Evolutionary conservation across 2,797 vertebrate species (phyloP).

Genomic region (Poeciliopsis infans): DNA sequence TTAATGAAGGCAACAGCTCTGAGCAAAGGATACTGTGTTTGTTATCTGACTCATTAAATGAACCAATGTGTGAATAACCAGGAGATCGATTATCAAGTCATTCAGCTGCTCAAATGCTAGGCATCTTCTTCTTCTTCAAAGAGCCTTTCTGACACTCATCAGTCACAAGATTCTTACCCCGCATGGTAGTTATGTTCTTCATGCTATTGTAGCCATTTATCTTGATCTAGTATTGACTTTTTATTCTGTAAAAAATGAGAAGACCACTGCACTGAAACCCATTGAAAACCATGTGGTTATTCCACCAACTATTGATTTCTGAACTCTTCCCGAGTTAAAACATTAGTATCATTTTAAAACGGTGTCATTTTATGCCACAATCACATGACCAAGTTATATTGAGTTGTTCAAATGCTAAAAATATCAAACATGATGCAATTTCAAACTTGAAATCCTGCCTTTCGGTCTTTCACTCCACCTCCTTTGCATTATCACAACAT

Average conservation of each 20-base stretch:
- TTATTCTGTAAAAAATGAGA: background rate
- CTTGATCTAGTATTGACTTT: slow-evolving; percentile 10
- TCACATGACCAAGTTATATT: no score
- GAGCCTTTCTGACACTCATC: background rate
- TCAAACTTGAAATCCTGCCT: no score
- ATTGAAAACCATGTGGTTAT: no score
- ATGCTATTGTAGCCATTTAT: slow-evolving; percentile 6
- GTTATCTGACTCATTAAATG: slow-evolving; percentile 55
- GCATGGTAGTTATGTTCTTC: slow-evolving; percentile 6
- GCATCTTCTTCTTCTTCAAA: slow-evolving; percentile 19
- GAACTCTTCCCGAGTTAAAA: no score
- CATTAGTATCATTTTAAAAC: no score
- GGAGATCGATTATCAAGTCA: slow-evolving; percentile 49
- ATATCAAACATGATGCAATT: no score
- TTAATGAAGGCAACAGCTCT: slow-evolving; percentile 66
- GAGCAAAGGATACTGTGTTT: slow-evolving; percentile 38
- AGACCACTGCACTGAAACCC: no score
- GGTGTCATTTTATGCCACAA: no score
- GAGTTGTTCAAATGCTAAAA: no score
- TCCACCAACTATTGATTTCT: no score
- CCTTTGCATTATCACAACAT: no score
- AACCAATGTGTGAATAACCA: slow-evolving; percentile 56
- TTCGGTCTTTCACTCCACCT: no score
- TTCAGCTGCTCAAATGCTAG: slow-evolving; percentile 21
- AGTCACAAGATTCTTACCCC: background rate